Evolutionary conservation across 2,797 vertebrate genomes (phyloP), one percentile per base, ranked within the genome.

Genomic region (Meriones psammophilus): DNA sequence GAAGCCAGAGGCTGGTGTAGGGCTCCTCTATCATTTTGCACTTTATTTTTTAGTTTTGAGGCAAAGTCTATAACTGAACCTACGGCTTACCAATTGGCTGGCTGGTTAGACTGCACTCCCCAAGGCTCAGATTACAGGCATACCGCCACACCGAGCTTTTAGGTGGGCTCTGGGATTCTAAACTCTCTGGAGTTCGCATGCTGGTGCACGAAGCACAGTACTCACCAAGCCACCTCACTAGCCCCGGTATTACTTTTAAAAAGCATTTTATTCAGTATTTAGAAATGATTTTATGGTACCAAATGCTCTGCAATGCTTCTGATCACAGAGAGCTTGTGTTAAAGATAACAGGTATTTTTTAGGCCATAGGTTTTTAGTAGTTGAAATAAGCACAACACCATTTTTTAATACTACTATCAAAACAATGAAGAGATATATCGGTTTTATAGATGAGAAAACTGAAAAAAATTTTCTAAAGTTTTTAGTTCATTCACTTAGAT

Each of bases 361-460:
- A 62, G 46, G 58, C 12, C 8, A 91, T 86, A 33, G 74, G 64
- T 62, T 88, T 64, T 89, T 74, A 50, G 62, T 90, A n/a, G 92
- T 50, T 26, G 73, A 93, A 92, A 89, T 74, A 64, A 96, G 93
- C 33, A 39, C 10, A 58, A 1, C 22, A 76, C 60, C 12, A 87
- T 85, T 87, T 36, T 30, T 88, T 26, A 92, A 89, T 26, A 87
- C n/a, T 30, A 62, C 22, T 50, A 94, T 88, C 66, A 78, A 54
- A 83, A 78, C 10, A 81, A 89, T 64, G 88, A 78, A 77, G 84
- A 24, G 42, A 50, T 64, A 77, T 8, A 68, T 64, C 66, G 85
- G 20, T 81, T 96, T 93, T 89, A 89, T 7, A 93, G 39, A 78
- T 58, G 30, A 96, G 33, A 54, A 96, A 95, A 91, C 22, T 24